A percentile compares a stretch with the other conserved stretches of the same genome.
Evolutionary conservation across 2,888 invertebrate genomes (phyloP).

Genomic region (Epistrophella euchroma): DNA sequence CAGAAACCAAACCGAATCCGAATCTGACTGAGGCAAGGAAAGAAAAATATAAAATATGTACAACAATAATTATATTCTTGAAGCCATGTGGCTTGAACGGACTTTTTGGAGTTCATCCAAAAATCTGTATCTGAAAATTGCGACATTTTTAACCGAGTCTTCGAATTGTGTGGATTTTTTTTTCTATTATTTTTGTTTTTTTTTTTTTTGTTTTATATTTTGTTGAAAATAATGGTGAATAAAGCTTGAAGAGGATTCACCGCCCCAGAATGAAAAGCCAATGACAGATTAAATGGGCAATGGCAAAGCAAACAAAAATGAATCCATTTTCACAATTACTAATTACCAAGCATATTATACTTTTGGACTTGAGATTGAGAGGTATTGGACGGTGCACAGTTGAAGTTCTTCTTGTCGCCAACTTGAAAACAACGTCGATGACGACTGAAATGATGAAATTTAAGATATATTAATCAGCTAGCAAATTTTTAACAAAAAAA

Average conservation of each 20-base stretch:
- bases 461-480: slow-evolving; percentile 27
- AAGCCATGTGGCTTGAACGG: slow-evolving; percentile 59
- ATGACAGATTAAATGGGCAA: slow-evolving; percentile 41
- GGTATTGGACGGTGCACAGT: neutral
- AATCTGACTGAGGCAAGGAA: slow-evolving; percentile 34
- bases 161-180: slow-evolving; percentile 2
- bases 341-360: slow-evolving; percentile 51
- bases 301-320: slow-evolving; percentile 22
- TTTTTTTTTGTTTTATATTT: slow-evolving; percentile 8
- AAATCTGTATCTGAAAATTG: slow-evolving; percentile 49
- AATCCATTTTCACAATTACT: slow-evolving; percentile 53
- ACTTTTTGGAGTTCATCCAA: slow-evolving; percentile 67
- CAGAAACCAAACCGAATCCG: neutral
- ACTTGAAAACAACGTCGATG: neutral
- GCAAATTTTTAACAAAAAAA: slow-evolving; percentile 15
- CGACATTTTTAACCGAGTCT: slow-evolving; percentile 55
- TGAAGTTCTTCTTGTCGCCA: slow-evolving; percentile 25
- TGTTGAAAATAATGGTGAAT: slow-evolving; percentile 24
- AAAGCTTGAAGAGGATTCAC: slow-evolving; percentile 29
- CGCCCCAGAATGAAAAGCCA: slow-evolving; percentile 10
- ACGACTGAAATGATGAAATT: slow-evolving; percentile 14
- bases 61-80: slow-evolving; percentile 8
- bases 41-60: slow-evolving; percentile 7
- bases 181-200: neutral
- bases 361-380: slow-evolving; percentile 41